These are phyloP conservation scores for Struthio camelus DNA, from an alignment of 2,113 vertebrate species.

Conservation along the genomic window DNA sequence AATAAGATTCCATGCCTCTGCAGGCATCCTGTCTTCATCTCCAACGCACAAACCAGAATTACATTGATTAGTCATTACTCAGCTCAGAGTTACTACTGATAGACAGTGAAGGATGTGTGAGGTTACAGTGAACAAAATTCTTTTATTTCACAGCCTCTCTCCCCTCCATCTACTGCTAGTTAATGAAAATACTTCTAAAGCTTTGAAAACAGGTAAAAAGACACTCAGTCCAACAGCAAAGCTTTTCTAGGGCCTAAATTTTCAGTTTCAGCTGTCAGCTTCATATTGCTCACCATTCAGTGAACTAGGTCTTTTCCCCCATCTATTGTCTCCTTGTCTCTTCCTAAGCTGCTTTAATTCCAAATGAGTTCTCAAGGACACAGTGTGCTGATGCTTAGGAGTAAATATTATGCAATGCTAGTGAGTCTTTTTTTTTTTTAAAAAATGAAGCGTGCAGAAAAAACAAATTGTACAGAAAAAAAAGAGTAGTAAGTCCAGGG, in stretches of 20 bases:
- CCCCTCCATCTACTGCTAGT: background rate
- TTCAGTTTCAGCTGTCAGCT: background rate
- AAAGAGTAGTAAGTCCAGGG: background rate
- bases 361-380: background rate
- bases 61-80: background rate
- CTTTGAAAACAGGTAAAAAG: background rate
- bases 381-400: background rate
- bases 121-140: background rate
- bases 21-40: background rate
- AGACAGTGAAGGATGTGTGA: background rate
- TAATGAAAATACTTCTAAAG: background rate
- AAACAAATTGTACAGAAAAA: background rate
- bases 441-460: background rate
- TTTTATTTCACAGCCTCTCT: background rate
- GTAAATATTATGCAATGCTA: background rate
- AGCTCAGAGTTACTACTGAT: background rate
- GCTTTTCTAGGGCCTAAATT: background rate
- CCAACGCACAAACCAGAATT: background rate
- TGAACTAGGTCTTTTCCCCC: background rate
- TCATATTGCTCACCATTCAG: background rate
- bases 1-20: background rate
- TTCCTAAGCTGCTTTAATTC: background rate
- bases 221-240: background rate
- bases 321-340: background rate
- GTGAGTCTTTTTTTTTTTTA: background rate